Base-by-base conservation (phyloP, 1,140 invertebrate species). In the Glossosoma conforme region DNA sequence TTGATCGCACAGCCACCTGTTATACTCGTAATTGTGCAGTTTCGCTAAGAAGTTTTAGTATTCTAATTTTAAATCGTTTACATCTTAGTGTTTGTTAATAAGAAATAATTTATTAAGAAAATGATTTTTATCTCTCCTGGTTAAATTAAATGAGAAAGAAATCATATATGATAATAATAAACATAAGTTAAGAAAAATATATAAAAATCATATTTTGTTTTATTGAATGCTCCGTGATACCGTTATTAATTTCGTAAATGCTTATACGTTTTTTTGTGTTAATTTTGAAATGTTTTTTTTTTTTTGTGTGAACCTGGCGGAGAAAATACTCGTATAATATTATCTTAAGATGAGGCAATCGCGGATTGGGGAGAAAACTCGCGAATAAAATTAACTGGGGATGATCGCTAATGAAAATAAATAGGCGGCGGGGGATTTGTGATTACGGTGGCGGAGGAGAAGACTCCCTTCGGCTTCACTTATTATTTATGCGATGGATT, bases 401-500 rank as follows among this genome's bases (percentile, higher is more conserved):
- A 75, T 75, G 69, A 75, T 75, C 72, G 68, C 70, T 75, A 75
- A 75, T 75, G 72, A 75, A 75, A 75, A 75, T 74, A 75, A 73
- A 75, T 75, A 74, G 72, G 66, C 65, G 62, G 65, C 65, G 65
- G 72, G 68, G 71, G 70, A 73, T 72, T 71, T 68, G 68, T 70
- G 72, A 75, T 73, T 73, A 72, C 49, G 32, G 5, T 5, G 11
- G 5, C n/a, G n/a, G n/a, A n/a, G n/a, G n/a, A n/a, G n/a, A n/a
- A n/a, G n/a, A n/a, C 6, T 14, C 6, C 6, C 35, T 37, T 37
- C 6, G 6, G 8, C 40, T 43, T 43, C 19, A 17, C 19, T 40
- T 50, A 44, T 50, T 50, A 50, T 50, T 42, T 50, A 50, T 43
- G 37, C 15, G 5, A n/a, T n/a, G n/a, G n/a, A n/a, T n/a, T n/a